Base-by-base conservation (phyloP, 2,888 invertebrate species). In the Malthinus seriepunctatus region DNA sequence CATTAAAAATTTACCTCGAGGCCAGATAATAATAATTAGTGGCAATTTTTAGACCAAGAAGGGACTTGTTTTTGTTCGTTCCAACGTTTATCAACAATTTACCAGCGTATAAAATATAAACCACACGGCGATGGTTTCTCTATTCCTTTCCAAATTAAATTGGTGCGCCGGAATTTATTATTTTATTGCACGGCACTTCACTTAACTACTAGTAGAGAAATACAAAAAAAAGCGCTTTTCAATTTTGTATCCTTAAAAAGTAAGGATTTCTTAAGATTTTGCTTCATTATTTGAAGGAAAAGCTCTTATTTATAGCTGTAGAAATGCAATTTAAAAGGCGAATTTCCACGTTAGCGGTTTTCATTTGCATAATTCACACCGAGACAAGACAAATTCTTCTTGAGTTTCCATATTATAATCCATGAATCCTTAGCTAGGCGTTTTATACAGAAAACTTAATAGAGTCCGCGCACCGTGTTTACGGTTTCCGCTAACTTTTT, bases 281-380 rank as follows among this genome's bases (percentile, higher is more conserved):
- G 54, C 63, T 62, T 61, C 63, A 57, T 60, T 57, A 63, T 63
- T 63, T 55, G 54, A 56, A 69, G 63, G 68, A 65, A 68, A 69
- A 67, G 63, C 69, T 67, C 66, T 73, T 73, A 73, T 73, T 74
- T 74, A 73, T 72, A 66, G 69, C 69, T 61, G 68, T 65, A 71
- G 71, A 74, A 73, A 74, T 75, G 74, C 74, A 74, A 75, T 75
- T 75, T 74, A 71, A 74, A 71, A 69, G 67, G 71, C 74, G 73
- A 71, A 71, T 71, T 73, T 74, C 73, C 73, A 72, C 74, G 73
- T 73, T 72, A 71, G 73, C 72, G 73, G 71, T 68, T 68, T 69
- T 70, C 70, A 75, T 75, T 75, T 75, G 73, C 75, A 75, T 75
- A 75, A 75, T 75, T 75, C 73, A 74, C 74, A 71, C 71, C 71